Base-by-base conservation (phyloP, 2,797 vertebrate genomes). In the Momotus momota region DNA sequence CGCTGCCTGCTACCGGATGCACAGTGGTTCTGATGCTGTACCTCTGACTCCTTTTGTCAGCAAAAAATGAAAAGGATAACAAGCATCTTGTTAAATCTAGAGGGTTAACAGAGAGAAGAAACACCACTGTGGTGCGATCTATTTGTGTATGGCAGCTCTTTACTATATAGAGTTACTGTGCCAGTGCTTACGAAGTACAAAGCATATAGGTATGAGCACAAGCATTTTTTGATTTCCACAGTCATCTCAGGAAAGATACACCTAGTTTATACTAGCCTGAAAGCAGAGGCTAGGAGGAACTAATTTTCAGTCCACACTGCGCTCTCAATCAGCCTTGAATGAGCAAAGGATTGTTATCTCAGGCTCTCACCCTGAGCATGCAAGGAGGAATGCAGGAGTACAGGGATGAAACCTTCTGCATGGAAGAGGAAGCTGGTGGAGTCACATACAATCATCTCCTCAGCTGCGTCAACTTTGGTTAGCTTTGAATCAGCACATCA, bases 141-240 rank as follows among this genome's bases (percentile, higher is more conserved):
- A 12, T 60, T 66, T 88, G 43, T 79, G 43, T 65, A 26, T 31
- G 54, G 46, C 43, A 65, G 14, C 10, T 65, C n/a, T 69, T 88
- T 45, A 81, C 41, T 0, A 0, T 15, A 45, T 15, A 60, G 4
- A 26, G 17, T 55, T 58, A 55, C 49, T 3, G 3, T 6, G 35
- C 12, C 15, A 29, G 14, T 3, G 3, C 22, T 88, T 75, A n/a
- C 3, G 40, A 90, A 69, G 16, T 21, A 5, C n/a, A 81, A 62
- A 81, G 7, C 46, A 48, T 0, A 0, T 27, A 22, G 29, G 25
- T 46, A 52, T 25, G 69, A 72, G 22, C 16, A 69, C 10, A 64
- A 81, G 17, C 1, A 60, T 48, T 72, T 75, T 71, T 14, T 49
- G 65, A 33, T 52, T 92, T 75, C 43, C 21, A 58, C 9, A 35